Percentiles rank a stretch among this genome's conserved stretches.
Evolutionary conservation across 2,888 invertebrate genomes (phyloP).

Genomic region (Cerastoderma edule): DNA sequence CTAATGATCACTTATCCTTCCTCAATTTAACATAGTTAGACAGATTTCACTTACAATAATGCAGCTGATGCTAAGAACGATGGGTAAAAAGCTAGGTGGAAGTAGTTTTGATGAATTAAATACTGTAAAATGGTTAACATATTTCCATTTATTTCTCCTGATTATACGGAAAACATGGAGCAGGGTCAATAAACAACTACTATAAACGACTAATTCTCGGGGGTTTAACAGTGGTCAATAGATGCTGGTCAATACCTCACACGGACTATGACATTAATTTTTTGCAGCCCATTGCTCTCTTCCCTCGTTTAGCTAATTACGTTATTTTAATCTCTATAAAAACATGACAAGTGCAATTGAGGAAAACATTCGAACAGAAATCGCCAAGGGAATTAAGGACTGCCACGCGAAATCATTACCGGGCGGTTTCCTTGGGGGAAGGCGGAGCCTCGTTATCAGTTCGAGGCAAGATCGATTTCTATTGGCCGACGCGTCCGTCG

Average conservation of each 20-base stretch:
- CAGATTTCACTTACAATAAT: no score
- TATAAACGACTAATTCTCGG: no score
- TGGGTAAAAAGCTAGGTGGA: no score
- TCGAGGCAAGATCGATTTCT: constrained; percentile 9
- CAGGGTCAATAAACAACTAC: no score
- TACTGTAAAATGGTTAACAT: no score
- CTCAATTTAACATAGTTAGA: no score
- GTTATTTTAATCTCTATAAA: constrained; percentile 27
- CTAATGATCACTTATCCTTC: no score
- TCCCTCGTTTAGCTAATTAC: constrained; percentile 24
- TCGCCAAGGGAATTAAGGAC: constrained; percentile 21
- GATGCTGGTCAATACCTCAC: constrained; percentile 19
- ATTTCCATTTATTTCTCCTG: no score
- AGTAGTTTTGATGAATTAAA: no score
- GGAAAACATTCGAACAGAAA: constrained; percentile 25
- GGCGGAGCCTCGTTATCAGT: constrained; percentile 27
- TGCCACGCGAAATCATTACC: constrained; percentile 27
- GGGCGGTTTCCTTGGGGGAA: neutral
- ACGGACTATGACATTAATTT: constrained; percentile 2
- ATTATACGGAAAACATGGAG: no score
- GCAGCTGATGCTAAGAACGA: no score
- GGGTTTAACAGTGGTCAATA: constrained; percentile 12
- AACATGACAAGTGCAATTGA: constrained; percentile 28
- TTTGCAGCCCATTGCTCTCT: constrained; percentile 20
- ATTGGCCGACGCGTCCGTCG: constrained; percentile 32